Percentiles rank a stretch among this genome's conserved stretches.
Evolutionary conservation across 2,888 invertebrate genomes (phyloP).

Genomic region (Leptinotarsa rubiginosa): DNA sequence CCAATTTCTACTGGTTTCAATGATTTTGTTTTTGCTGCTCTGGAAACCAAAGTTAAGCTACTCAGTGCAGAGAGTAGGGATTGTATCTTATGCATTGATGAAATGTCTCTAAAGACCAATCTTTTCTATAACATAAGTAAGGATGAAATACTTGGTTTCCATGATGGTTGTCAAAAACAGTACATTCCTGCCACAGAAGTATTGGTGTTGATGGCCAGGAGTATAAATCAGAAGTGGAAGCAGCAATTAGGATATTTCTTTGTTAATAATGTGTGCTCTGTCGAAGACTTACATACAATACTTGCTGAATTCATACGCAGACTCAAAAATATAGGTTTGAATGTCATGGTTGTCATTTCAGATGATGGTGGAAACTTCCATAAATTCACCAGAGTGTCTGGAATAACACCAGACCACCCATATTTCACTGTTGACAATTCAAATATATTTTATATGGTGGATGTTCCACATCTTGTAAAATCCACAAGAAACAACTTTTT

Average conservation of each 20-base stretch:
- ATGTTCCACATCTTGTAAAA: conserved; percentile 15
- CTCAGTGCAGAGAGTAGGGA: background rate
- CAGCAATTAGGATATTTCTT: conserved; percentile 27
- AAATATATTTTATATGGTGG: conserved; percentile 14
- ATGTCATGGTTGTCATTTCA: conserved; percentile 25
- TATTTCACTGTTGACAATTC: conserved; percentile 3
- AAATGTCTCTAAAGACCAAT: conserved; percentile 19
- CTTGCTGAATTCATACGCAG: conserved; percentile 6
- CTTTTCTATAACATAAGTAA: conserved; percentile 24
- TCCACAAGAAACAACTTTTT: conserved; percentile 26
- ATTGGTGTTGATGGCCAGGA: conserved; percentile 27
- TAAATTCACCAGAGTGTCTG: conserved; percentile 18
- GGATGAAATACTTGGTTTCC: conserved; percentile 34
- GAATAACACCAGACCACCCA: conserved; percentile 3
- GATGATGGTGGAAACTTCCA: conserved; percentile 28
- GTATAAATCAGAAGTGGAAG: conserved; percentile 27
- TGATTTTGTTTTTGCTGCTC: conserved; percentile 9
- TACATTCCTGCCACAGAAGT: conserved; percentile 19
- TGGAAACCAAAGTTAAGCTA: conserved; percentile 7
- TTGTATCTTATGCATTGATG: conserved; percentile 22
- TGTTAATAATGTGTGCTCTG: conserved; percentile 23
- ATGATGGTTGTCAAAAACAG: conserved; percentile 15
- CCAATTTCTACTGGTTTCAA: background rate
- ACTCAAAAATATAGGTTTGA: conserved; percentile 10
- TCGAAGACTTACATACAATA: conserved; percentile 18